These are phyloP conservation scores for Trinorchestia longiramus DNA, from an alignment of 1,140 invertebrate species.

Conservation along the genomic window DNA sequence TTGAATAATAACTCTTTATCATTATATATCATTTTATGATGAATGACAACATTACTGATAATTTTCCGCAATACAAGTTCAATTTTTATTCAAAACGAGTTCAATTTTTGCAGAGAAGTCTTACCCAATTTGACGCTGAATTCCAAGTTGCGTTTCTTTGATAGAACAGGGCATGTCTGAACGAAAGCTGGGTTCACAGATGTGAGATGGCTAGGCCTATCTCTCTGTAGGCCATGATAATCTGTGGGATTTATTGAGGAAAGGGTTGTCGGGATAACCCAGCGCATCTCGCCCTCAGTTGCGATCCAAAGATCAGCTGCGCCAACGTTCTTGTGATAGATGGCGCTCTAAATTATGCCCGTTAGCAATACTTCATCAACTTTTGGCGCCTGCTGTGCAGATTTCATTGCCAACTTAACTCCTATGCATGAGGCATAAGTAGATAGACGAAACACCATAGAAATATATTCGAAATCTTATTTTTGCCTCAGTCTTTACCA, in stretches of 20 bases:
- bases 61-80: no score
- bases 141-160: background rate
- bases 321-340: conserved; percentile 8
- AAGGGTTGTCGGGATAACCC: conserved; percentile 40
- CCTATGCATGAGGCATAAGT: background rate
- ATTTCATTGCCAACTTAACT: background rate
- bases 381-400: background rate
- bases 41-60: no score
- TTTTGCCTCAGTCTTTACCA: background rate
- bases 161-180: background rate
- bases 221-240: background rate
- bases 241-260: conserved; percentile 38
- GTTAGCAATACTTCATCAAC: background rate
- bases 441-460: background rate
- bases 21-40: background rate
- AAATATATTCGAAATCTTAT: background rate
- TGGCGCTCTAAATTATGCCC: conserved; percentile 4
- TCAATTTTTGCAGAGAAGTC: background rate
- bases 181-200: background rate
- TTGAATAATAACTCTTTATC: background rate
- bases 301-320: conserved; percentile 2
- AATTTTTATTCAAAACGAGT: background rate
- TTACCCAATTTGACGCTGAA: background rate
- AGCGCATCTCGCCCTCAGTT: background rate
- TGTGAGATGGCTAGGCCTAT: conserved; percentile 40